Conservation (phyloP, 92 coral and sea anemone genomes). For the Palythoa grandiflora region DNA sequence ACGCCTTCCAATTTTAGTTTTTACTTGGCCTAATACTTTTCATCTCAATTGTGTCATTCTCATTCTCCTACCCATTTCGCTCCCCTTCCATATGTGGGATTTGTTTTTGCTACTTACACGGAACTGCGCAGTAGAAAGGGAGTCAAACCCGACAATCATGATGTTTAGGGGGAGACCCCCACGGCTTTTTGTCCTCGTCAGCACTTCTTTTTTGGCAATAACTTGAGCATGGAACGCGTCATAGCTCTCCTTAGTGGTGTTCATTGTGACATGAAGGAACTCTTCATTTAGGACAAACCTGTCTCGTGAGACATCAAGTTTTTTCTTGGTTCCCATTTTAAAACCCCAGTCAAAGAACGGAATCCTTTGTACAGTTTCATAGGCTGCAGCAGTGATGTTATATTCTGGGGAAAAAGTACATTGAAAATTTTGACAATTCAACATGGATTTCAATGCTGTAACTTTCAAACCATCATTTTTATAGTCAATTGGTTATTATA, state of each 20-base stretch:
- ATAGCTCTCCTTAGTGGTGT: conserved; percentile 64
- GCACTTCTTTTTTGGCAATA: conserved; percentile 71
- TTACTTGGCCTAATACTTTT: too few species aligned
- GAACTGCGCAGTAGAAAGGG: conserved; percentile 55
- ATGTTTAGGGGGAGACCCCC: conserved; percentile 84
- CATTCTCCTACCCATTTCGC: not conserved
- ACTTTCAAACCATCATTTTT: too few species aligned
- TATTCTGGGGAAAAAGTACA: not conserved
- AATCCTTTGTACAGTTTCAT: conserved; percentile 53
- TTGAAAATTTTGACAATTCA: too few species aligned
- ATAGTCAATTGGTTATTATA: too few species aligned
- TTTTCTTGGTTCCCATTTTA: conserved; percentile 36
- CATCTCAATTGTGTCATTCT: too few species aligned
- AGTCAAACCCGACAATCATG: conserved; percentile 90
- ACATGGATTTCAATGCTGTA: too few species aligned
- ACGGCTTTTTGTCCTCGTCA: conserved; percentile 23
- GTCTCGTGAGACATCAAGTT: conserved; percentile 17
- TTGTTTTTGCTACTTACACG: not conserved
- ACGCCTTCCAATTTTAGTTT: too few species aligned
- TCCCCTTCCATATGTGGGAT: not conserved
- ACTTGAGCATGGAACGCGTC: conserved; percentile 90
- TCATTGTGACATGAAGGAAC: conserved; percentile 80
- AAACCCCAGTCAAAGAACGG: conserved; percentile 82
- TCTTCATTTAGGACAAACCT: conserved; percentile 70
- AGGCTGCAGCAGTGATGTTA: conserved; percentile 38